phyloP scores from a whole-genome alignment of 1,140 invertebrate genomes.

The Leptinotarsa lineolata region DNA sequence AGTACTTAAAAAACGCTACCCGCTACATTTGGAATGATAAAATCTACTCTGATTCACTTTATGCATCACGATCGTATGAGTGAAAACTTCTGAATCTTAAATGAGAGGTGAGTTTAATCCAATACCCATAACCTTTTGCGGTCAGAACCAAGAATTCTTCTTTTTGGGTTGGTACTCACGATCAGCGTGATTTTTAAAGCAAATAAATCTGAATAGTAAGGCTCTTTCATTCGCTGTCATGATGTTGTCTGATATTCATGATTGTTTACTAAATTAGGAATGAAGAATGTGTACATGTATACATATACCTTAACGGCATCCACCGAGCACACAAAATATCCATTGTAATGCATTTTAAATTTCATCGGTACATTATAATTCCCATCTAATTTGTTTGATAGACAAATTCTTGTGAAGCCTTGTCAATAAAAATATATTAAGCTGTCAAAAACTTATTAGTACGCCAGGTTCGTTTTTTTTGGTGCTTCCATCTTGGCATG shows the following conservation, averaged over 20 bases:
- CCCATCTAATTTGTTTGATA: conserved; percentile 10
- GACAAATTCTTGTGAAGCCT: neutral
- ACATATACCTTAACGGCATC: conserved; percentile 5
- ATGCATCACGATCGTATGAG: conserved; percentile 27
- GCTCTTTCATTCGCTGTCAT: neutral
- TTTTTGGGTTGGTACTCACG: conserved; percentile 13
- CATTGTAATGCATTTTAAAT: neutral
- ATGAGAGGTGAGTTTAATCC: neutral
- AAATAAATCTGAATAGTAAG: conserved; percentile 11
- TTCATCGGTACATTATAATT: neutral
- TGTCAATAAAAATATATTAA: conserved; percentile 10
- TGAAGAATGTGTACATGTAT: neutral
- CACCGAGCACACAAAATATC: neutral
- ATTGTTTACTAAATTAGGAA: conserved; percentile 16
- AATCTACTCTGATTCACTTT: conserved; percentile 30
- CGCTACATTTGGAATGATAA: conserved; percentile 28
- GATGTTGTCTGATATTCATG: conserved; percentile 10
- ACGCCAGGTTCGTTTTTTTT: neutral
- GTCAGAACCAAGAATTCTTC: neutral
- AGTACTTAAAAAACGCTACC: conserved; percentile 35
- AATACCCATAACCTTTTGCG: conserved; percentile 16
- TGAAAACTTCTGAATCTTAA: conserved; percentile 20
- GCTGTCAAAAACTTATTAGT: conserved; percentile 6
- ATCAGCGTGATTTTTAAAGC: neutral
- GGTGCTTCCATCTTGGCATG: neutral